phyloP scores from a whole-genome alignment of 2,888 invertebrate species.

The Lepidochitona cinerea region DNA sequence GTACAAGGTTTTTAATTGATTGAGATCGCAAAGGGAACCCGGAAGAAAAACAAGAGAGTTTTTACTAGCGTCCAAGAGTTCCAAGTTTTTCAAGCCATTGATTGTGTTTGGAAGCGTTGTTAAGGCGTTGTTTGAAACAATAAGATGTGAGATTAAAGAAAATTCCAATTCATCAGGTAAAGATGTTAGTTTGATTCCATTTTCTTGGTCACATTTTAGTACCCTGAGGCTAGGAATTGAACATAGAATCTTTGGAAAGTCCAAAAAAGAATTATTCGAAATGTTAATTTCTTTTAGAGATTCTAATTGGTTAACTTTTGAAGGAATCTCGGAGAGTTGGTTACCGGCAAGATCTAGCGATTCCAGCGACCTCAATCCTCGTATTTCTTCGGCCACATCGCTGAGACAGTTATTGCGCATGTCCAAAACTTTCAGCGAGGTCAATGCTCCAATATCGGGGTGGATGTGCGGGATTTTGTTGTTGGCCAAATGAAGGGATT shows the following conservation, averaged over 20 bases:
- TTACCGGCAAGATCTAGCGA: slow-evolving; percentile 55
- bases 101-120: slow-evolving; percentile 53
- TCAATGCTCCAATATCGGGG: slow-evolving; percentile 45
- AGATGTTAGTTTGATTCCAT: slow-evolving; percentile 50
- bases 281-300: slow-evolving; percentile 51
- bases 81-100: slow-evolving; percentile 53
- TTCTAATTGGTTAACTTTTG: slow-evolving; percentile 85
- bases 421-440: slow-evolving; percentile 45
- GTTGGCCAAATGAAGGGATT: slow-evolving; percentile 48
- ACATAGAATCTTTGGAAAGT: slow-evolving; percentile 60
- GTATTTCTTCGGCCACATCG: slow-evolving; percentile 48
- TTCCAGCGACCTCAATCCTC: slow-evolving; percentile 41
- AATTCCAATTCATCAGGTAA: slow-evolving; percentile 60
- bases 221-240: slow-evolving; percentile 53
- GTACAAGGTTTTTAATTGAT: slow-evolving; percentile 48
- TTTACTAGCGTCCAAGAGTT: slow-evolving; percentile 52
- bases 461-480: slow-evolving; percentile 52
- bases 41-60: slow-evolving; percentile 53
- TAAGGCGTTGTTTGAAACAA: slow-evolving; percentile 59
- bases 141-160: slow-evolving; percentile 47
- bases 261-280: slow-evolving; percentile 61
- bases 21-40: slow-evolving; percentile 47
- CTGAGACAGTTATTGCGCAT: slow-evolving; percentile 47
- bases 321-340: slow-evolving; percentile 48
- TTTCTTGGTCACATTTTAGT: slow-evolving; percentile 55